phyloP scores from a whole-genome alignment of 1,140 invertebrate genomes.

The Hyphantria cunea region DNA sequence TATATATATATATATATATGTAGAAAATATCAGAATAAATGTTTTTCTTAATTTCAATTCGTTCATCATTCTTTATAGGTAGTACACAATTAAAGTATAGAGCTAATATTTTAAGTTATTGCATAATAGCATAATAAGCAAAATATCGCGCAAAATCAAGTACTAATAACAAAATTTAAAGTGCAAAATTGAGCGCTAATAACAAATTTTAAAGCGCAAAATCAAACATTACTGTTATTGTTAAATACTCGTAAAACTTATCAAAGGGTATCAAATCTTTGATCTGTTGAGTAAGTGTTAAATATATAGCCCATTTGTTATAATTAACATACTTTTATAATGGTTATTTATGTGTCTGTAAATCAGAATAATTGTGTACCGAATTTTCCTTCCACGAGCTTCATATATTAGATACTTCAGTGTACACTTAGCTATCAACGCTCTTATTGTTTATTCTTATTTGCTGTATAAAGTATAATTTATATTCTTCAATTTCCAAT shows the following conservation, averaged over 20 bases:
- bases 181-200: too few species aligned
- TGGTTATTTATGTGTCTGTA: conserved; percentile 9
- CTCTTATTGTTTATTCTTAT: neutral
- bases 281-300: conserved; percentile 25
- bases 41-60: too few species aligned
- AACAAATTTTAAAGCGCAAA: too few species aligned
- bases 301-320: conserved; percentile 14
- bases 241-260: conserved; percentile 24
- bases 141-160: too few species aligned
- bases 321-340: conserved; percentile 16
- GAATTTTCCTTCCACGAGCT: conserved; percentile 4
- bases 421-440: neutral
- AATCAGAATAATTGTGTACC: conserved; percentile 17
- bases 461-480: neutral
- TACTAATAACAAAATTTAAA: too few species aligned
- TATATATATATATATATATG: too few species aligned
- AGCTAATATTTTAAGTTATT: too few species aligned
- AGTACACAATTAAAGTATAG: too few species aligned
- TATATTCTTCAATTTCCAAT: neutral
- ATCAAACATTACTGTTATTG: conserved; percentile 18
- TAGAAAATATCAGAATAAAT: too few species aligned
- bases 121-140: too few species aligned
- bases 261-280: conserved; percentile 26
- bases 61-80: too few species aligned
- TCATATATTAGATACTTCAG: neutral